These are phyloP conservation scores for Gisinianus flammeolus DNA, from an alignment of 2,888 invertebrate species.

Conservation along the genomic window DNA sequence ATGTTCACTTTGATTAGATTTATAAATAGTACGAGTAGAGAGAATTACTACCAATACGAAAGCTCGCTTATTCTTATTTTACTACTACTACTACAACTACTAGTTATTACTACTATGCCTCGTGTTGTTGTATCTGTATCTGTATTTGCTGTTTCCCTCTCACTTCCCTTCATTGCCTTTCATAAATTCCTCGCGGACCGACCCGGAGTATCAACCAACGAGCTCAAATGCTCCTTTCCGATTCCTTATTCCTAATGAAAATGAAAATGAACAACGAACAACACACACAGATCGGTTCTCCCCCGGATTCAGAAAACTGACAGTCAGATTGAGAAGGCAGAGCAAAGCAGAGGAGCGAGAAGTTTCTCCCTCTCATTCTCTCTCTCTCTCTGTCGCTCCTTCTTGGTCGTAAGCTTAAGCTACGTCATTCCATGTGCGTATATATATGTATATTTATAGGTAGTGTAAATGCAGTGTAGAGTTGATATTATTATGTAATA, in stretches of 20 bases:
- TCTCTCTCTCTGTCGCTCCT: neutral
- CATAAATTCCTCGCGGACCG: conserved; percentile 6
- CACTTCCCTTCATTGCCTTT: conserved; percentile 17
- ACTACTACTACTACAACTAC: neutral
- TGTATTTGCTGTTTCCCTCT: conserved; percentile 6
- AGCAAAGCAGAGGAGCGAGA: neutral
- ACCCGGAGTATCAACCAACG: neutral
- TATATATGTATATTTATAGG: neutral
- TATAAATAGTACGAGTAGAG: neutral
- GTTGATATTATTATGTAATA: neutral
- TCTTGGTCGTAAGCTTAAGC: neutral
- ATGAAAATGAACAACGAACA: no score
- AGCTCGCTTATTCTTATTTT: neutral
- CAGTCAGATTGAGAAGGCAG: neutral
- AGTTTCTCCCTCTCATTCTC: neutral
- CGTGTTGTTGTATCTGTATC: no score
- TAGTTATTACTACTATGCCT: neutral
- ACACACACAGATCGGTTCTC: neutral
- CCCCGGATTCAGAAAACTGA: neutral
- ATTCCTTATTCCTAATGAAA: neutral
- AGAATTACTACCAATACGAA: neutral
- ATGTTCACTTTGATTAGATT: neutral
- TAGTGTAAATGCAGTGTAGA: neutral
- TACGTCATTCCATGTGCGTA: neutral
- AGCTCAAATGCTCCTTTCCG: neutral